Percentiles rank a stretch among this genome's conserved stretches.
Evolutionary conservation across 2,113 vertebrate genomes (phyloP).

Genomic region (Pedetes capensis): DNA sequence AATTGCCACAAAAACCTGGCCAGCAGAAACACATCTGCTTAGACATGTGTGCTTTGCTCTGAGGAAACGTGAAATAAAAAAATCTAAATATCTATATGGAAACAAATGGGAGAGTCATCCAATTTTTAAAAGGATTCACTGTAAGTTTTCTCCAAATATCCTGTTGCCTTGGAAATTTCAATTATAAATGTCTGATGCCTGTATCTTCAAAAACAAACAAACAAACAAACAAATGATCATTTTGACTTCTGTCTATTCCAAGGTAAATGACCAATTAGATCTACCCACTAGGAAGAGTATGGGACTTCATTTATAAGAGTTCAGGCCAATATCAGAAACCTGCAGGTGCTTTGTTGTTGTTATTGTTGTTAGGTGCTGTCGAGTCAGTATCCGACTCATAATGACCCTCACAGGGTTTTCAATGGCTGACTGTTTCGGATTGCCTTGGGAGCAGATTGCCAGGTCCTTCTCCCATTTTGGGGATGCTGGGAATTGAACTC

Average conservation of each 20-base stretch:
- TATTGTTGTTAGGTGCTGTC: too few species aligned
- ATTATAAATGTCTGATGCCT: constrained; percentile 23
- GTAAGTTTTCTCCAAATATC: constrained; percentile 37
- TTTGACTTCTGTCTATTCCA: neutral
- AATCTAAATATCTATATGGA: neutral
- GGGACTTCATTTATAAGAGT: neutral
- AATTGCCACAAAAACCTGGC: neutral
- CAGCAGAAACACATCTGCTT: neutral
- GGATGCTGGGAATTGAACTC: too few species aligned
- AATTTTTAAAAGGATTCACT: constrained; percentile 17
- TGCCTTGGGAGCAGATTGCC: too few species aligned
- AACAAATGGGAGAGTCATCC: neutral
- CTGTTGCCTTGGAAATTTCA: constrained; percentile 32
- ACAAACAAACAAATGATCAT: neutral
- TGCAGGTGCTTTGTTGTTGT: too few species aligned
- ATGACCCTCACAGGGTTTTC: too few species aligned
- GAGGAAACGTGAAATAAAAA: neutral
- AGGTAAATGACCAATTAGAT: neutral
- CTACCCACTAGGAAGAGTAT: neutral
- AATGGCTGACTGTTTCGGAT: too few species aligned
- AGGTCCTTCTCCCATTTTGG: too few species aligned
- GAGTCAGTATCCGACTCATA: too few species aligned
- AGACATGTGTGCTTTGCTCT: neutral
- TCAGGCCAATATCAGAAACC: neutral
- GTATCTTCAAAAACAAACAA: too few species aligned